Percentiles rank a stretch among this genome's conserved stretches.
phyloP scores from a whole-genome alignment of 2,797 vertebrate species.

The Microcaecilia unicolor region DNA sequence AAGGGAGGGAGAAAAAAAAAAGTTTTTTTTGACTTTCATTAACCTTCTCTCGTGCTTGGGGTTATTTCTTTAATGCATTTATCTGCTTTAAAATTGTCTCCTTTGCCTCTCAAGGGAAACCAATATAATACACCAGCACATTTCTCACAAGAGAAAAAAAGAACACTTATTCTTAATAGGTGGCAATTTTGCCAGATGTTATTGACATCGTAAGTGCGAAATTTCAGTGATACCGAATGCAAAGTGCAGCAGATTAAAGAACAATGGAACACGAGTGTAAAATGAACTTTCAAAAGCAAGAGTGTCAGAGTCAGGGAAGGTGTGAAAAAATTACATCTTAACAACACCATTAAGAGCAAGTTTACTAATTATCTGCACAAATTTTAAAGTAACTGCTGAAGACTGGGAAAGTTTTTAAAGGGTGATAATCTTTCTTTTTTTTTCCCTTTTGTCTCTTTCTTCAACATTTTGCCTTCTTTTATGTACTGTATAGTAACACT shows the following conservation, averaged over 20 bases:
- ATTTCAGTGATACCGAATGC: conserved; percentile 80
- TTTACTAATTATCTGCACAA: conserved; percentile 62
- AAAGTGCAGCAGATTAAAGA: conserved; percentile 93
- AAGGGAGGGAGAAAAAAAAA: conserved; percentile 3
- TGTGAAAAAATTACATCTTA: conserved; percentile 61
- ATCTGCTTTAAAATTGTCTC: conserved; percentile 73
- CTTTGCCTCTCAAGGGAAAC: conserved; percentile 73
- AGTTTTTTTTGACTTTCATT: conserved; percentile 63
- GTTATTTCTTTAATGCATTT: conserved; percentile 73
- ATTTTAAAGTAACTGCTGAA: conserved; percentile 48
- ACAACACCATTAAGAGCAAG: conserved; percentile 53
- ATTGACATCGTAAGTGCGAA: conserved; percentile 94
- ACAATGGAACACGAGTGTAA: conserved; percentile 85
- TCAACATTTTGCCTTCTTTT: conserved; percentile 26
- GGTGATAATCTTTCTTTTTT: conserved; percentile 23
- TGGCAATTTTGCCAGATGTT: conserved; percentile 97
- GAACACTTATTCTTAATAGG: conserved; percentile 92
- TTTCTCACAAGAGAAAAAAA: conserved; percentile 79
- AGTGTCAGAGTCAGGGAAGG: conserved; percentile 65
- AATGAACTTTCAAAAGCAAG: conserved; percentile 64
- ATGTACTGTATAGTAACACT: too few relatives aligned
- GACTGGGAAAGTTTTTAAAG: conserved; percentile 44
- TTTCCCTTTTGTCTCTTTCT: too few relatives aligned
- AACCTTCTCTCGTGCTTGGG: conserved; percentile 66
- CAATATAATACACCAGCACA: conserved; percentile 75